Evolutionary conservation across 2,888 invertebrate species (phyloP).

Genomic region (Ceriagrion tenellum): DNA sequence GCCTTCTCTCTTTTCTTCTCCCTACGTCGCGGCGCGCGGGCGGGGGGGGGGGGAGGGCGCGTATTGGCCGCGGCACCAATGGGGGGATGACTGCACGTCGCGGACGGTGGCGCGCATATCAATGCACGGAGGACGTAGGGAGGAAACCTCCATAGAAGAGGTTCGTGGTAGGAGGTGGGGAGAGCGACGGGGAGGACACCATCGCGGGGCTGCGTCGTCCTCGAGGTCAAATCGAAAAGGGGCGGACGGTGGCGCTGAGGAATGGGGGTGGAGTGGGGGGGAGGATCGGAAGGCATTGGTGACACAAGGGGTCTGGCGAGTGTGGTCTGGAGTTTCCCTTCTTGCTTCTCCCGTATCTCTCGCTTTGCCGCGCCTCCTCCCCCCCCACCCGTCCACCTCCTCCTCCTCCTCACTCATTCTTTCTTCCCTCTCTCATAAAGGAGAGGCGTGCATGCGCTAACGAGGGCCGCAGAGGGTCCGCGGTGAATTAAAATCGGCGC

Average conservation of each 20-base stretch:
- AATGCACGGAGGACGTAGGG: not conserved
- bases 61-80: conserved; percentile 49
- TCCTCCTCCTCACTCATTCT: not conserved
- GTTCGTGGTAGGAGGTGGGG: too few relatives aligned
- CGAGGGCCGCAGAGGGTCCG: not conserved
- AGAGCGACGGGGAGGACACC: not conserved
- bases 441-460: not conserved
- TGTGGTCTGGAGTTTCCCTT: conserved; percentile 5
- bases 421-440: not conserved
- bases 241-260: too few relatives aligned
- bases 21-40: not conserved
- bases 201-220: conserved; percentile 39
- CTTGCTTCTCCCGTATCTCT: not conserved
- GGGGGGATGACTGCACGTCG: conserved; percentile 62
- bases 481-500: conserved; percentile 3
- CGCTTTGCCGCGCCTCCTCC: not conserved
- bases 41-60: not conserved
- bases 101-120: conserved; percentile 46
- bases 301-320: conserved; percentile 5
- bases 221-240: conserved; percentile 53
- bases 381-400: not conserved
- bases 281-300: conserved; percentile 33
- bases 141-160: not conserved
- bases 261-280: not conserved
- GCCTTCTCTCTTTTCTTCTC: conserved; percentile 29